Percentiles rank a stretch among this genome's conserved stretches.
phyloP scores from a whole-genome alignment of 2,888 invertebrate genomes.

The Drosophila hamatofila region DNA sequence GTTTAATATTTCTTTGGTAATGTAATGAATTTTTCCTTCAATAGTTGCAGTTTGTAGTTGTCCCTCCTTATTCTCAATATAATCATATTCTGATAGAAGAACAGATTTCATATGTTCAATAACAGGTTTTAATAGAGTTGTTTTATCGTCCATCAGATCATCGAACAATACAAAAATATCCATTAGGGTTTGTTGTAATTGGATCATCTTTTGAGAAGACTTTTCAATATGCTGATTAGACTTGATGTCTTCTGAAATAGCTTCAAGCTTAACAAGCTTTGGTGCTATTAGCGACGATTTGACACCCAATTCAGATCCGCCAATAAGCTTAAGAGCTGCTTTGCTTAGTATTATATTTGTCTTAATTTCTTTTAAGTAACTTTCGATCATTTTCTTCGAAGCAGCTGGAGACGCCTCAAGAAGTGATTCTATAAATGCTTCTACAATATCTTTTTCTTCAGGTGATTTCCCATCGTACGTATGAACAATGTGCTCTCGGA shows the following conservation, averaged over 20 bases:
- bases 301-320: slow-evolving; percentile 36
- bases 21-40: slow-evolving; percentile 38
- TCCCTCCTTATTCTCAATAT: slow-evolving; percentile 53
- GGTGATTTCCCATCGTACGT: slow-evolving; percentile 74
- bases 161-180: slow-evolving; percentile 76
- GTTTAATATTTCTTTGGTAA: slow-evolving; percentile 44
- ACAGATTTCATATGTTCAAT: slow-evolving; percentile 56
- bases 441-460: slow-evolving; percentile 39
- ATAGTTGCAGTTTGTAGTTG: slow-evolving; percentile 26
- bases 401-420: slow-evolving; percentile 46
- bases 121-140: slow-evolving; percentile 16
- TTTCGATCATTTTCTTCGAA: slow-evolving; percentile 31
- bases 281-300: slow-evolving; percentile 46
- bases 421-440: slow-evolving; percentile 48
- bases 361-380: slow-evolving; percentile 45
- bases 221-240: slow-evolving; percentile 50
- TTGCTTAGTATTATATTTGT: slow-evolving; percentile 46
- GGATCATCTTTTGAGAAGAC: slow-evolving; percentile 70
- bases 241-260: slow-evolving; percentile 43
- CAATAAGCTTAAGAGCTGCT: slow-evolving; percentile 39
- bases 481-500: slow-evolving; percentile 80
- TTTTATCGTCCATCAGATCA: slow-evolving; percentile 60
- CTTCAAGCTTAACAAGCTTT: slow-evolving; percentile 50
- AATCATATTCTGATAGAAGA: slow-evolving; percentile 55
- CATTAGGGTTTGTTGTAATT: slow-evolving; percentile 78